Conservation (phyloP, 2,113 vertebrate genomes). For the Otus sunia region DNA sequence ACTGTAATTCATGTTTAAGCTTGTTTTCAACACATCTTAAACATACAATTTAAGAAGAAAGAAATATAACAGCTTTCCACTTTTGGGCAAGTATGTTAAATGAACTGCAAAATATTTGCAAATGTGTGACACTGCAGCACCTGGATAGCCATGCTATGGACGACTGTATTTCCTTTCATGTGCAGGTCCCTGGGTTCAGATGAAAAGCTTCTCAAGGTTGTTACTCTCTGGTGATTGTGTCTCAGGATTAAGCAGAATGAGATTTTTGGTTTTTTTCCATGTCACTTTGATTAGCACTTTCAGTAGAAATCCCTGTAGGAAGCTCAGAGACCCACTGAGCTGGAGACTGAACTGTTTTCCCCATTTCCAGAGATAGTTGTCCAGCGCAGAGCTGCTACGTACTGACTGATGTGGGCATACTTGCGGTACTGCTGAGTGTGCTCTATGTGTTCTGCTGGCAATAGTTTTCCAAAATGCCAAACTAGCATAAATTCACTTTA, state of each 20-base stretch:
- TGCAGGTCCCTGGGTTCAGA: neutral
- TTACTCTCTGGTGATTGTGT: neutral
- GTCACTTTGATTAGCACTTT: neutral
- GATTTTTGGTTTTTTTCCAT: neutral
- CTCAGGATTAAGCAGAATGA: neutral
- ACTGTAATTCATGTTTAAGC: neutral
- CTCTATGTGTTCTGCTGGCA: neutral
- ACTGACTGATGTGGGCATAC: neutral
- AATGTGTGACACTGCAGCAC: neutral
- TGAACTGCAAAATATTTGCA: neutral
- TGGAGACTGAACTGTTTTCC: neutral
- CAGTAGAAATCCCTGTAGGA: neutral
- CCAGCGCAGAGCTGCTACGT: rapidly evolving
- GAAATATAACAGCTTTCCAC: neutral
- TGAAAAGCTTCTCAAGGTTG: neutral
- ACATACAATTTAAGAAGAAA: neutral
- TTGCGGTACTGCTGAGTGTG: neutral
- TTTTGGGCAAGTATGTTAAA: neutral
- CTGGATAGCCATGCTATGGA: rapidly evolving
- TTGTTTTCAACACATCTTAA: neutral
- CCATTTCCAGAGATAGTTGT: rapidly evolving
- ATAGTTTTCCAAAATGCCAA: neutral
- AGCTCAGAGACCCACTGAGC: neutral
- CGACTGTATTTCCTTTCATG: neutral
- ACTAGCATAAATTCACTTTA: neutral